Base-by-base conservation (phyloP, 2,888 invertebrate species). In the Thymelicus acteon region DNA sequence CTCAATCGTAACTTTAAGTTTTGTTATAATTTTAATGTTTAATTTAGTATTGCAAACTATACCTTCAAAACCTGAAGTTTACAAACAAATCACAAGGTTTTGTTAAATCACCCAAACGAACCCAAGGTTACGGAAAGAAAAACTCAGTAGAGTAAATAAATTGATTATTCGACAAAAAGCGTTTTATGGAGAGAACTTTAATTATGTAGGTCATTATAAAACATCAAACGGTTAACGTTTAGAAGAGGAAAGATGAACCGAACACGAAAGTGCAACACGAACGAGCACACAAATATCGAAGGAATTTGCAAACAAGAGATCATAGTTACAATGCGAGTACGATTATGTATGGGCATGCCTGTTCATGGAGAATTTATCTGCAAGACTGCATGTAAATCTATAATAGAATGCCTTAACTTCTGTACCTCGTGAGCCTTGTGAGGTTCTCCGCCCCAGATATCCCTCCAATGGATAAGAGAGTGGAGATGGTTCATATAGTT, bases 401-500 rank as follows among this genome's bases (percentile, higher is more conserved):
- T 19, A 69, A 48, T 44, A 63, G 63, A 57, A n/a, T 49, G 57
- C n/a, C 70, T 57, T 69, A 71, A 73, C 71, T 68, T 76, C 72
- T 81, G 78, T 92, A 93, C 93, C 93, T 93, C 93, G 71, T 93
- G 85, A 75, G 83, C 84, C 82, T 88, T 93, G 75, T 92, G 87
- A 71, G 89, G 91, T 76, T 93, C 93, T 74, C 92, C 92, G 71
- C 90, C 88, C 93, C 93, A 92, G 75, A 92, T 92, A 81, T 93
- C 93, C 77, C 88, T 86, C 93, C 93, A 94, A 80, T 92, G 92
- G 74, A 92, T 93, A 72, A 92, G 84, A 71, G 93, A 91, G 76
- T 91, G 92, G 76, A 89, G 88, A 79, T 90, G 94, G 83, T 88
- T 94, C 86, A 82, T 91, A 80, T 90, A 93, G 82, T 90, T 88